Base-by-base conservation (phyloP, 1,140 invertebrate species). In the Diabrotica undecimpunctata region DNA sequence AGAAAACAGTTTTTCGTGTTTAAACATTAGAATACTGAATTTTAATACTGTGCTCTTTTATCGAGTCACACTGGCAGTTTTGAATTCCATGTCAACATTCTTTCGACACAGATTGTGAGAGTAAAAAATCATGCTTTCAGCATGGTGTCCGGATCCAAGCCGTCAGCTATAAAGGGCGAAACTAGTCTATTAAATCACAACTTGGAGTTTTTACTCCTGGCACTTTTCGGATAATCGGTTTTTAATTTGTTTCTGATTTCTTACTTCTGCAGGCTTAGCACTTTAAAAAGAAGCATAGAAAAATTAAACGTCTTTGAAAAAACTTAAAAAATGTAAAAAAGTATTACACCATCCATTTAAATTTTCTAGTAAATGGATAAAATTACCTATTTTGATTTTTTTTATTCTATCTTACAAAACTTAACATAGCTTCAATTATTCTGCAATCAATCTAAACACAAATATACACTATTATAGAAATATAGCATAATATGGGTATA, bases 111-210 rank as follows among this genome's bases (percentile, higher is more conserved):
- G 8, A n/a, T 5, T 8, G 8, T 8, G 12, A 55, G 13, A 55
- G 54, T 25, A 25, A 36, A 36, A 25, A 25, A 55, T 55, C 54
- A 55, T 55, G 35, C 35, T 25, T 5, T 55, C 54, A 10, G 35
- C 13, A 10, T 14, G 53, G 54, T 14, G 12, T 55, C 35, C 10
- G 54, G 35, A 10, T 11, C 7, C 54, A 55, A 25, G 54, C 54
- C 54, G 35, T 6, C 25, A 55, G 9, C 54, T 55, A 55, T 35
- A 55, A 55, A 55, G 25, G 54, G 54, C 54, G 54, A 36, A 55
- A 55, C 54, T 55, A 25, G n/a, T 14, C 35, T 36, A 55, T 36
- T 55, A 36, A 55, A 55, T 55, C 54, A 55, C 10, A 36, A 55
- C 10, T 55, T 36, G 54, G 25, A 14, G 12, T 11, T 14, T 55